These are phyloP conservation scores for Pardosa pseudoannulata DNA, from an alignment of 2,888 invertebrate genomes.

Conservation along the genomic window DNA sequence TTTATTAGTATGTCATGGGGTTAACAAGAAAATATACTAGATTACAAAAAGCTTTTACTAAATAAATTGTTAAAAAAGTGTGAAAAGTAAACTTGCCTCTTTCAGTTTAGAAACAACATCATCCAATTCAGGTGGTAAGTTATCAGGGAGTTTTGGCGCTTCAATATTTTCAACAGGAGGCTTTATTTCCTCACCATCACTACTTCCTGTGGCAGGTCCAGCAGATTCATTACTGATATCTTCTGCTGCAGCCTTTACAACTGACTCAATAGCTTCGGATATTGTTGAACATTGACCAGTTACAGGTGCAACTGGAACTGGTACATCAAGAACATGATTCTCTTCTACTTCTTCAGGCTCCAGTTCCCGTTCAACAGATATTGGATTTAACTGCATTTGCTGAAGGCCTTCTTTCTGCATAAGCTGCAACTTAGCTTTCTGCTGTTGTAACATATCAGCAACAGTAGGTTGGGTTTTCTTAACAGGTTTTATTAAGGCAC, in stretches of 20 bases:
- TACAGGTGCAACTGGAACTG: not conserved
- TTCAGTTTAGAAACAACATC: slow-evolving; percentile 79
- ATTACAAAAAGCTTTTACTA: no score
- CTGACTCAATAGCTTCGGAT: slow-evolving; percentile 62
- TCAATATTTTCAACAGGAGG: slow-evolving; percentile 41
- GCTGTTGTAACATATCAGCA: slow-evolving; percentile 76
- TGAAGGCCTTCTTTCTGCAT: slow-evolving; percentile 57
- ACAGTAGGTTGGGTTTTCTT: slow-evolving; percentile 76
- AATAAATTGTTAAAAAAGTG: no score
- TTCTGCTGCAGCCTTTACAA: slow-evolving; percentile 62
- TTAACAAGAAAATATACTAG: no score
- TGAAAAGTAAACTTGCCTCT: slow-evolving; percentile 77
- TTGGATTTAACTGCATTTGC: slow-evolving; percentile 55
- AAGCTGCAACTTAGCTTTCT: slow-evolving; percentile 74
- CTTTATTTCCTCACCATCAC: slow-evolving; percentile 73
- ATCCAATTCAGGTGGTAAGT: slow-evolving; percentile 79
- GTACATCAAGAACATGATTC: not conserved
- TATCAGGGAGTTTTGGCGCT: slow-evolving; percentile 78
- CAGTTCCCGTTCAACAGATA: slow-evolving; percentile 57
- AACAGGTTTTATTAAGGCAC: slow-evolving; percentile 74
- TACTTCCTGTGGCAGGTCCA: slow-evolving; percentile 71
- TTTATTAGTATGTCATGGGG: no score
- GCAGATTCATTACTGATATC: slow-evolving; percentile 63
- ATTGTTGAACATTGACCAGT: slow-evolving; percentile 48
- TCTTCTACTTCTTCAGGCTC: slow-evolving; percentile 56